Conservation (phyloP, 2,888 invertebrate species). For the Nomada fucata region DNA sequence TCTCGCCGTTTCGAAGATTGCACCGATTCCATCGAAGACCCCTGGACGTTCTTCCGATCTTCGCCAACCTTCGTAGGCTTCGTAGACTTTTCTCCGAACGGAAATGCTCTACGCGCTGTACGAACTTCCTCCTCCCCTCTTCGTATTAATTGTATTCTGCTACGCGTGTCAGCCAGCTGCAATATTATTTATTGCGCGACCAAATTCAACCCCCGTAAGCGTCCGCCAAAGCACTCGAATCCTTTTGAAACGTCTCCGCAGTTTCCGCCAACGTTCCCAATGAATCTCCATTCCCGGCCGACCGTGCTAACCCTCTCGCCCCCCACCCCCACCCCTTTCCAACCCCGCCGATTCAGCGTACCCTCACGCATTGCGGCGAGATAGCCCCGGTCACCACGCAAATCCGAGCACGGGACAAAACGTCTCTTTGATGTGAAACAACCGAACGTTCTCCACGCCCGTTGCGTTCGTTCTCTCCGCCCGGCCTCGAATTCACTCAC, state of each 20-base stretch:
- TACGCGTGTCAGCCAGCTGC: too few relatives aligned
- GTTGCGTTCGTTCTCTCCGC: not conserved
- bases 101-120: too few relatives aligned
- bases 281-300: not conserved
- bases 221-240: not conserved
- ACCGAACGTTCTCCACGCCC: conserved; percentile 46
- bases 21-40: too few relatives aligned
- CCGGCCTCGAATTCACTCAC: conserved; percentile 10
- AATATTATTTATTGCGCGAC: too few relatives aligned
- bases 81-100: too few relatives aligned
- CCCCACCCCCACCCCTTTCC: not conserved
- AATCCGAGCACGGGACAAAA: conserved; percentile 70
- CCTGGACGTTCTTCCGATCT: too few relatives aligned
- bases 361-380: conserved; percentile 56
- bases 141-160: too few relatives aligned
- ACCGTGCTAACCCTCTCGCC: not conserved
- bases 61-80: too few relatives aligned
- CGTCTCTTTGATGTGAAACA: conserved; percentile 76
- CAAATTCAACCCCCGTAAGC: conserved; percentile 8
- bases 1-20: too few relatives aligned
- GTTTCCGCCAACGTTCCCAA: not conserved
- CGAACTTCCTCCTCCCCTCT: too few relatives aligned
- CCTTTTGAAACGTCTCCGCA: not conserved
- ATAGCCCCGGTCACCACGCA: conserved; percentile 30
- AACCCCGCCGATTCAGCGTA: not conserved